Evolutionary conservation across 2,113 vertebrate genomes (phyloP), one percentile per base, ranked within the genome.

Genomic region (Seriola aureovittata): DNA sequence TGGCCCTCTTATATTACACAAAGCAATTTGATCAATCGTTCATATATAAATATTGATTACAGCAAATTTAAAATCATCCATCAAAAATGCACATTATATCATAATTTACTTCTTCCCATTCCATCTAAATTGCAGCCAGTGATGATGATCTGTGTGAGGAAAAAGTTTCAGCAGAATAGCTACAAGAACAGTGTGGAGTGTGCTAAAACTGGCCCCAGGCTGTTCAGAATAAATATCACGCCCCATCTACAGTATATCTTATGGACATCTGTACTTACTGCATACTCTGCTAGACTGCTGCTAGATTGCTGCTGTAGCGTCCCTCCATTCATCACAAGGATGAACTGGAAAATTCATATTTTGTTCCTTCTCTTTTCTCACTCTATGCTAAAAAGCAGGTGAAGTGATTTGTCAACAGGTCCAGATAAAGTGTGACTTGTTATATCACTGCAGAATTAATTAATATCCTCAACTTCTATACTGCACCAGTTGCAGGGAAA

Each of bases 201-300:
- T 58, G 67, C 79, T 54, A 38, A 74, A 85, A 88, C 46, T 42
- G 32, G 40, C 75, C 60, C 55, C 42, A 32, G 81, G 86, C 65
- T 32, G 54, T 64, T 74, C 52, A 42, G 46, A 84, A 71, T 73
- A 70, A 73, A 90, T 79, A 77, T 69, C 67, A 59, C 17, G 8
- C 42, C 68, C 57, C 72, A 81, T 80, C 81, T 74, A 54, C 50
- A 70, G 63, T 78, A 52, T 65, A 80, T 79, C 54, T 80, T 54
- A 71, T 23, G 63, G 80, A 68, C 58, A 64, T 71, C 46, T 80
- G 60, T 42, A 77, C 54, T 72, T 36, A 69, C 25, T 16, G 60
- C 44, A 72, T 64, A 70, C 40, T 85, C 71, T 34, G 46, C 63
- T 42, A 21, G 54, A 62, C 72, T 59, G 40, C 2, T 34, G 46